These are phyloP conservation scores for Penaeus monodon DNA, from an alignment of 2,888 invertebrate genomes.

Conservation along the genomic window DNA sequence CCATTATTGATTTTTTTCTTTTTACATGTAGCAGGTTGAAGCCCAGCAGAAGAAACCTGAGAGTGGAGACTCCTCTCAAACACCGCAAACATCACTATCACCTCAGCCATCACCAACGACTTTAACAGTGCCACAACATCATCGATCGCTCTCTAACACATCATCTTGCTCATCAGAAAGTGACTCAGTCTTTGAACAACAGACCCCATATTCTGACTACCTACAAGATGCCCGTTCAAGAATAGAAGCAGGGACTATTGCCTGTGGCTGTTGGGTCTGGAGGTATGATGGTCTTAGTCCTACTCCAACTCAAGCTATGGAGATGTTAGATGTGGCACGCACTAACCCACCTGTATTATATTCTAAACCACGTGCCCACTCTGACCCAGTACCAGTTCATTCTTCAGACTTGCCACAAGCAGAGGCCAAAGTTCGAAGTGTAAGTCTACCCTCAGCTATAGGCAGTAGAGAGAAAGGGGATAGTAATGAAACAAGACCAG, in stretches of 20 bases:
- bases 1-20: neutral
- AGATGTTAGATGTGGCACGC: conserved; percentile 53
- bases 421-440: conserved; percentile 31
- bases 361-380: conserved; percentile 56
- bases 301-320: conserved; percentile 66
- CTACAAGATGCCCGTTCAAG: conserved; percentile 85
- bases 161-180: conserved; percentile 42
- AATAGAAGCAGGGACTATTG: conserved; percentile 80
- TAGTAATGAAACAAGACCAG: conserved; percentile 31
- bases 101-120: conserved; percentile 29
- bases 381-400: conserved; percentile 38
- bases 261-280: conserved; percentile 84
- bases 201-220: conserved; percentile 72
- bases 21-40: conserved; percentile 9
- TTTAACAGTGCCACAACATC: conserved; percentile 33
- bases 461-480: neutral
- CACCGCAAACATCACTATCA: conserved; percentile 7
- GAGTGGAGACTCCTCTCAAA: neutral
- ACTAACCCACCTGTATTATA: conserved; percentile 47
- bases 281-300: conserved; percentile 79
- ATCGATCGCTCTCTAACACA: conserved; percentile 36
- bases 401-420: conserved; percentile 26
- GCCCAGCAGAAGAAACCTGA: neutral
- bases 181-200: conserved; percentile 27
- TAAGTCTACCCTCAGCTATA: conserved; percentile 15